These are phyloP conservation scores for Plebejus anna DNA, from an alignment of 2,888 invertebrate species.

Conservation along the genomic window DNA sequence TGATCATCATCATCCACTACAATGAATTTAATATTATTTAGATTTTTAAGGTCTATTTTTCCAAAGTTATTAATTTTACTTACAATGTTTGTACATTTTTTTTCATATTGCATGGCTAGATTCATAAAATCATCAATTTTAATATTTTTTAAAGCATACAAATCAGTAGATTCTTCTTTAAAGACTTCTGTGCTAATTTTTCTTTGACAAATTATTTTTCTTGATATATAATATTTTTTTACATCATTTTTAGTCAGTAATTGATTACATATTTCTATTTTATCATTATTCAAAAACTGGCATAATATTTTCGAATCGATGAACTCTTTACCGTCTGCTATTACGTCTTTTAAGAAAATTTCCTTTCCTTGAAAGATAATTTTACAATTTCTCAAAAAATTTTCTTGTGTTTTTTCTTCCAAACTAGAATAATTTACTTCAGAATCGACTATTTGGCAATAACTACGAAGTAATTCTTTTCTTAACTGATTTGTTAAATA, in stretches of 20 bases:
- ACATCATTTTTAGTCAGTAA: not conserved
- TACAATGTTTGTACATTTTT: not conserved
- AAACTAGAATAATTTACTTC: not conserved
- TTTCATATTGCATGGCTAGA: not conserved
- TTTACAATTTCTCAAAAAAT: not conserved
- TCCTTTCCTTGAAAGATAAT: conserved; percentile 15
- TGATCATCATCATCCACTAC: not conserved
- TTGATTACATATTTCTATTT: conserved; percentile 19
- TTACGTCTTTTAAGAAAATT: not conserved
- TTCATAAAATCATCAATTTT: not conserved
- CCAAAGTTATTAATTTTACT: not conserved
- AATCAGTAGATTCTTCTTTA: conserved; percentile 12
- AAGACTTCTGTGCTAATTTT: not conserved
- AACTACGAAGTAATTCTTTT: not conserved
- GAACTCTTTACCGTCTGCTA: not conserved
- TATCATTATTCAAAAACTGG: not conserved
- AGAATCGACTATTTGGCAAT: conserved; percentile 2
- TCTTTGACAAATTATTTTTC: conserved; percentile 10
- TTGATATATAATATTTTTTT: not conserved
- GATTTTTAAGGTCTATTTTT: not conserved
- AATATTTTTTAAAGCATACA: conserved; percentile 9
- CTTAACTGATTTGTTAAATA: not conserved
- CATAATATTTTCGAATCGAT: conserved; percentile 13
- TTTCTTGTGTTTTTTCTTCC: not conserved
- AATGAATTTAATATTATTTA: not conserved